phyloP scores from a whole-genome alignment of 2,797 vertebrate species.

The Chloroceryle amazona region DNA sequence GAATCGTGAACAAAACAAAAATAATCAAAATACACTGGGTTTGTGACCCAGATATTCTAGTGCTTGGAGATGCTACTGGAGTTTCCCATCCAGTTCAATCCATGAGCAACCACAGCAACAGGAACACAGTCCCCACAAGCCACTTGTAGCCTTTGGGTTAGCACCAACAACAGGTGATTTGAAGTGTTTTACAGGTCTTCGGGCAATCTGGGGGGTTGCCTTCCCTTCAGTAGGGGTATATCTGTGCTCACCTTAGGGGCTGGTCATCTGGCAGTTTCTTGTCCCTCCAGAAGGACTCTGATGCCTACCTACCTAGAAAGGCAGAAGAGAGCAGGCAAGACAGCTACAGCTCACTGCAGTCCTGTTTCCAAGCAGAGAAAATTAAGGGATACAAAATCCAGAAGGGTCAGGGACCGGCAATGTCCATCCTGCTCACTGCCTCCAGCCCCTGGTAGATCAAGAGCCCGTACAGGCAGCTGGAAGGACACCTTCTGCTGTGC shows the following conservation, averaged over 20 bases:
- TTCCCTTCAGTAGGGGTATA: neutral
- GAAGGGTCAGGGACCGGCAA: neutral
- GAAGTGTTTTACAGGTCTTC: neutral
- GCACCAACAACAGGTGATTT: neutral
- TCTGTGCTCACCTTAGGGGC: neutral
- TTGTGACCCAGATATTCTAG: neutral
- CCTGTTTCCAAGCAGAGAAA: neutral
- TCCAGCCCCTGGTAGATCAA: neutral
- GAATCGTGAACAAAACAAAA: neutral
- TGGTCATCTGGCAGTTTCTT: neutral
- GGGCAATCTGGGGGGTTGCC: fast-evolving
- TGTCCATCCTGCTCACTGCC: neutral
- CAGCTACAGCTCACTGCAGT: neutral
- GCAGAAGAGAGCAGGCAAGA: neutral
- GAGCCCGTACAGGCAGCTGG: neutral
- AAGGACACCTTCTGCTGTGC: neutral
- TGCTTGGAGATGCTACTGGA: neutral
- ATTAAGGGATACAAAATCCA: neutral
- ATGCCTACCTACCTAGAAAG: neutral
- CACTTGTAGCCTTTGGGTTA: neutral
- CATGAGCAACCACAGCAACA: neutral
- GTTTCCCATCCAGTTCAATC: neutral
- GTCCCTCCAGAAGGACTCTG: neutral
- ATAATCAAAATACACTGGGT: neutral
- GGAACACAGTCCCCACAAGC: neutral